Percentiles rank a stretch among this genome's conserved stretches.
These are phyloP conservation scores for Morelia viridis DNA, from an alignment of 2,797 vertebrate genomes.

Conservation along the genomic window DNA sequence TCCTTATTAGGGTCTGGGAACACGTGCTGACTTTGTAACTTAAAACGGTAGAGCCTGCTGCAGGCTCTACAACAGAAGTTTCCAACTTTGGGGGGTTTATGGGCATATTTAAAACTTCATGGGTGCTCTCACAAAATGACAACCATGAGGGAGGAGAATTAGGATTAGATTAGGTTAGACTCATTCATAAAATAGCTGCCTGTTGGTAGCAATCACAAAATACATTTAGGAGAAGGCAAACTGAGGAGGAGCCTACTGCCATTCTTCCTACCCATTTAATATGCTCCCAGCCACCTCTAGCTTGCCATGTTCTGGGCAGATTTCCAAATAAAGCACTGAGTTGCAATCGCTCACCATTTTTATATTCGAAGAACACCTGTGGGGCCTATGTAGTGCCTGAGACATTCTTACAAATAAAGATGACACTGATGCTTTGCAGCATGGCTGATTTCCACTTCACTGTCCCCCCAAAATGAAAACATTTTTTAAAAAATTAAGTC, in stretches of 20 bases:
- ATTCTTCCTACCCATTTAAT: not conserved
- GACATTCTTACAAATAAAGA: not conserved
- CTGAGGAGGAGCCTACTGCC: not conserved
- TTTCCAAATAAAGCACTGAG: not conserved
- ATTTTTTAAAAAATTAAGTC: not conserved
- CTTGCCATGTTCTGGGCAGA: not conserved
- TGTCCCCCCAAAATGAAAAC: not conserved
- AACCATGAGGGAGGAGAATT: not conserved
- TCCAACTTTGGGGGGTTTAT: not conserved
- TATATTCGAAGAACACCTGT: slow-evolving; percentile 30
- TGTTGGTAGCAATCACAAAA: not conserved
- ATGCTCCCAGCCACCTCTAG: not conserved
- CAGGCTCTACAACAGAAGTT: not conserved
- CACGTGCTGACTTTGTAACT: not conserved
- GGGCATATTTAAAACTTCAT: not conserved
- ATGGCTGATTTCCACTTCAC: not conserved
- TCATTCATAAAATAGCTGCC: not conserved
- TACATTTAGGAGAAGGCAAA: not conserved
- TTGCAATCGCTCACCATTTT: slow-evolving; percentile 49
- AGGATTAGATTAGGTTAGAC: not conserved
- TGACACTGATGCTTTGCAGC: not conserved
- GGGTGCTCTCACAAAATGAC: not conserved
- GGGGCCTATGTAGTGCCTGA: not conserved
- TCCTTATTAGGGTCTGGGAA: not conserved
- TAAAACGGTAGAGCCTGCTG: not conserved